Evolutionary conservation across 2,888 invertebrate species (phyloP).

Genomic region (Epistrophella euchroma): DNA sequence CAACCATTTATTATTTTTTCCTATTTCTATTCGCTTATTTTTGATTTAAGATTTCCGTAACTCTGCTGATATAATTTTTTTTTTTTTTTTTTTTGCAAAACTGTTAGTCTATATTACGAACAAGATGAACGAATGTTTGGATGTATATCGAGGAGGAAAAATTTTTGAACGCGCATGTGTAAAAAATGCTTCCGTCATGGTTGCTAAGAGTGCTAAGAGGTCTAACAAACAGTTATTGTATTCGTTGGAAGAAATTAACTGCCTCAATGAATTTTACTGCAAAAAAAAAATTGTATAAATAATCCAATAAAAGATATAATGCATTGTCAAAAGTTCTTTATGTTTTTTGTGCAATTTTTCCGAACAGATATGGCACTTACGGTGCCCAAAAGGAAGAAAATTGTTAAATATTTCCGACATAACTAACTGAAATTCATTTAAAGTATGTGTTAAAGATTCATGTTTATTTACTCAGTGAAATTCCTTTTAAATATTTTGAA

Average conservation of each 20-base stretch:
- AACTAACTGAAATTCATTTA: not conserved
- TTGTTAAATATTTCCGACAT: not conserved
- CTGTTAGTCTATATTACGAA: constrained; percentile 52
- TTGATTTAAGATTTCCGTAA: constrained; percentile 65
- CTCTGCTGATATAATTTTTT: constrained; percentile 67
- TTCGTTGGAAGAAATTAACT: constrained; percentile 19
- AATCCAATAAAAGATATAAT: not conserved
- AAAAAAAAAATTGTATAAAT: not conserved
- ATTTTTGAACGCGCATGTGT: not conserved
- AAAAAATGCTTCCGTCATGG: constrained; percentile 54
- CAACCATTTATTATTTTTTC: constrained; percentile 29
- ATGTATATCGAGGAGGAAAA: constrained; percentile 10
- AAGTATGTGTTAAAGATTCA: not conserved
- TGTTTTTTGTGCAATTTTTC: not conserved
- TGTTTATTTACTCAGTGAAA: not conserved
- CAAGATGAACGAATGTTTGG: not conserved
- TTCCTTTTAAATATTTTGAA: not conserved
- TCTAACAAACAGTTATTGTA: constrained; percentile 18
- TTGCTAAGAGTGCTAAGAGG: constrained; percentile 35
- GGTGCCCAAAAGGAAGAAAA: not conserved
- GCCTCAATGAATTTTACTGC: not conserved
- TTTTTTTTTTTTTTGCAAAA: constrained; percentile 28
- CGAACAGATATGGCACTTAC: too few species aligned
- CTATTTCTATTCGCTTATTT: not conserved
- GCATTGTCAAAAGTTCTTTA: not conserved